phyloP scores from a whole-genome alignment of 2,113 vertebrate genomes.

The Macquaria australasica region DNA sequence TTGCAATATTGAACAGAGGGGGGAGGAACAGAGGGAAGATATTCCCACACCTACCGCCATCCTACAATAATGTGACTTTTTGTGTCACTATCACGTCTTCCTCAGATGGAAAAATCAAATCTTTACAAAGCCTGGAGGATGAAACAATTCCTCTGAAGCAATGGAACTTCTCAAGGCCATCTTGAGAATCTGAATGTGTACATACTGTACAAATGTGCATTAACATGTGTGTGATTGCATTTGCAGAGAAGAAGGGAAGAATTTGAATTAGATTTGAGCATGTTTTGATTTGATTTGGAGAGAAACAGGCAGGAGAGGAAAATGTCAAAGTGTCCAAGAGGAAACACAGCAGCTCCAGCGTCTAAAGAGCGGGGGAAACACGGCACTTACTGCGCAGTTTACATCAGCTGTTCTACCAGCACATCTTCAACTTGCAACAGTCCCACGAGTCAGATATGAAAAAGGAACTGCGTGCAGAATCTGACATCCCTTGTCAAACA shows the following conservation, averaged over 20 bases:
- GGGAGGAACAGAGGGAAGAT: constrained; percentile 25
- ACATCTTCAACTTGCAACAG: neutral
- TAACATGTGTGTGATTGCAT: constrained; percentile 21
- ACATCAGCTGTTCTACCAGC: constrained; percentile 4
- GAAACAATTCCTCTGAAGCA: constrained; percentile 1
- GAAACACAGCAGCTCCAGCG: neutral
- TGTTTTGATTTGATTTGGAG: constrained; percentile 28
- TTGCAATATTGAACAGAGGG: constrained; percentile 49
- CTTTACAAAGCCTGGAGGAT: constrained; percentile 12
- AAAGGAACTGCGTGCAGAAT: neutral
- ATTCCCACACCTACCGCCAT: neutral
- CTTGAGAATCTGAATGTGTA: constrained; percentile 17
- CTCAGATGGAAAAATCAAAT: constrained; percentile 8
- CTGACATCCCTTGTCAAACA: constrained; percentile 27
- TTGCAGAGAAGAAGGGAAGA: constrained; percentile 13
- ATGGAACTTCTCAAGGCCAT: neutral
- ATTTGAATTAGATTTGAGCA: constrained; percentile 16
- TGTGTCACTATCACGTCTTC: neutral
- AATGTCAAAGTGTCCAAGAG: constrained; percentile 8
- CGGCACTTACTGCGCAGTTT: constrained; percentile 7
- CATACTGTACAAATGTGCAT: neutral
- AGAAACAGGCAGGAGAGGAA: constrained; percentile 1
- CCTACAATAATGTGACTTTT: neutral
- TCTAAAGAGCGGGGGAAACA: neutral
- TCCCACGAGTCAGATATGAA: constrained; percentile 21